Evolutionary conservation across 2,113 vertebrate genomes (phyloP), one percentile per base, ranked within the genome.

Genomic region (Rhombomys opimus): DNA sequence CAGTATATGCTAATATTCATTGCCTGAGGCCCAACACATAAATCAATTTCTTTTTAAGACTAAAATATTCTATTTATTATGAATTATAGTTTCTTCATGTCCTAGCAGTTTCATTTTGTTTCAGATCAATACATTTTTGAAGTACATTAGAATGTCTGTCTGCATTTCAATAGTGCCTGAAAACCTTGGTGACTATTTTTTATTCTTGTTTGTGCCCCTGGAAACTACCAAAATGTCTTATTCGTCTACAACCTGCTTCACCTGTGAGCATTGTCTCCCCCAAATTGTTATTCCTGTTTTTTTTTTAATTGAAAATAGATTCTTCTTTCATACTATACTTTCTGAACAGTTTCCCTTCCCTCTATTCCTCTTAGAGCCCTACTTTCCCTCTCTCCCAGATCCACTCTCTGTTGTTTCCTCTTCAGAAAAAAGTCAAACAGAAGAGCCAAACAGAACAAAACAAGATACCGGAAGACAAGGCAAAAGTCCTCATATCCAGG

Each of bases 61-160:
- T 12, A 84, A 87, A 72, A n/a, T 25, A 68, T 84, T 96, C 15
- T 78, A 0, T 73, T 12, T n/a, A 41, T 84, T 78, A 85, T 50
- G 25, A 81, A 57, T 15, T 41, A 54, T n/a, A 57, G 10, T 20
- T 17, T 67, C 78, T 94, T 80, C 23, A 87, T 30, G 1, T 73
- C 76, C 30, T 72, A 78, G 25, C 72, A 15, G 25, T 94, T 95
- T 93, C 20, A 70, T 75, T 94, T 94, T 70, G 85, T 77, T 78
- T 93, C 87, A 7, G 3, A 87, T 88, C 41, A 87, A 57, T 80
- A 50, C 1, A n/a, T 46, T 38, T 82, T 70, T 67, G 11, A 72
- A 76, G 10, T 85, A 89, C 25, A 27, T 89, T 94, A 78, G 80
- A 30, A 11, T 0, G 2, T 90, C 32, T 77, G 17, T 20, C 61